phyloP scores from a whole-genome alignment of 2,888 invertebrate species.

The Anodontia alba region DNA sequence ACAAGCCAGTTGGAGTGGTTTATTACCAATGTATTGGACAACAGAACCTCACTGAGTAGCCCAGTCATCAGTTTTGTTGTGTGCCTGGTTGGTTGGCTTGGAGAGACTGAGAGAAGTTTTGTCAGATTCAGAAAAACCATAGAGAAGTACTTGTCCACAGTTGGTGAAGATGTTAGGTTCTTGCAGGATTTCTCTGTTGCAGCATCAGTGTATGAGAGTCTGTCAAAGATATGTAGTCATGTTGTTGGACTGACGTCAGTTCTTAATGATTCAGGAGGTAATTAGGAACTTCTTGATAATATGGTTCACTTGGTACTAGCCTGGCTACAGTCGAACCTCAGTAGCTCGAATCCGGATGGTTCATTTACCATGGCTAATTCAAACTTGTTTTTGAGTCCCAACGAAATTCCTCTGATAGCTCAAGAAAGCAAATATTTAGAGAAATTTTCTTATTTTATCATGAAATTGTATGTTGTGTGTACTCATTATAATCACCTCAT shows the following conservation, averaged over 20 bases:
- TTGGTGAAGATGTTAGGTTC: not conserved
- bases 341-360: too few relatives aligned
- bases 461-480: too few relatives aligned
- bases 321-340: too few relatives aligned
- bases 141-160: not conserved
- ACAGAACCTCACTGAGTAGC: not conserved
- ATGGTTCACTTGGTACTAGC: too few relatives aligned
- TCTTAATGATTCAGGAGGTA: constrained; percentile 6
- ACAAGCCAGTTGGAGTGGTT: constrained; percentile 1
- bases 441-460: too few relatives aligned
- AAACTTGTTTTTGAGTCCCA: too few relatives aligned
- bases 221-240: not conserved
- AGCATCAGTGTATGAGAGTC: not conserved
- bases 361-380: too few relatives aligned
- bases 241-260: not conserved
- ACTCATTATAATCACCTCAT: too few relatives aligned
- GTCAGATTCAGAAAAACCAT: not conserved
- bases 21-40: not conserved
- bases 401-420: too few relatives aligned
- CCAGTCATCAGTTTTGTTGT: constrained; percentile 29
- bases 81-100: constrained; percentile 37
- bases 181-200: not conserved
- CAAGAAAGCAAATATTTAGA: too few relatives aligned
- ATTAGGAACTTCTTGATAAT: too few relatives aligned
- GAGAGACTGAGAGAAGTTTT: constrained; percentile 18